Base-by-base conservation (phyloP, 1,140 invertebrate genomes). In the Hormaphis cornu region DNA sequence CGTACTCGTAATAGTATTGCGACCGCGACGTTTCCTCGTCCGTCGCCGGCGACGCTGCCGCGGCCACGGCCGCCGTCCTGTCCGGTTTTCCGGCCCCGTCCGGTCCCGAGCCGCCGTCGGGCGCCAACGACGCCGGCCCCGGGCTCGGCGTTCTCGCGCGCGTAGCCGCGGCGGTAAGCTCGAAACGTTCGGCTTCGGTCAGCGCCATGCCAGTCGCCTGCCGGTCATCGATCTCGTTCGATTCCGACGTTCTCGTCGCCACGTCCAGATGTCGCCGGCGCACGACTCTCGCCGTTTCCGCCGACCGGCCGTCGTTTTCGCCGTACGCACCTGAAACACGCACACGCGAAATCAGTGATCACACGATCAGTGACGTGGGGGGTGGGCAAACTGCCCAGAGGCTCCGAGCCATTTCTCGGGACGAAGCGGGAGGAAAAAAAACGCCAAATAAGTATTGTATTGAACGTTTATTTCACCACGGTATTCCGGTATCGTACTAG, bases 1-100 rank as follows among this genome's bases (percentile, higher is more conserved):
- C 61, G 44, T 66, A 66, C 14, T 66, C 61, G 28, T 66, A 66
- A 35, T 48, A 66, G 61, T 66, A 66, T n/a, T 50, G 61, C 18
- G 61, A 66, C 20, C 30, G 44, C 2, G 61, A 66, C 42, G 61
- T 66, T 7, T 66, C 26, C 30, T 66, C 28, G 18, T 66, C 61
- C 12, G 6, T 3, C 37, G 3, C 9, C 3, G 40, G 14, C 18
- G 54, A 9, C 20, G 26, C 14, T 3, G 22, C 16, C 10, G 33
- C 8, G 4, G 12, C 42, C 16, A n/a, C 12, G 18, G 18, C 54
- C 10, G 9, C 18, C 7, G 54, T 58, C 18, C 54, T 58, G 54
- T 58, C 54, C 54, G 33, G 18, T 12, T 12, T n/a, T 20, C 28
- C 16, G 22, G 16, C 59, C 16, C 9, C 42, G 24, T 37, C 40